Evolutionary conservation across 2,888 invertebrate genomes (phyloP).

Genomic region (Pandemis corylana): DNA sequence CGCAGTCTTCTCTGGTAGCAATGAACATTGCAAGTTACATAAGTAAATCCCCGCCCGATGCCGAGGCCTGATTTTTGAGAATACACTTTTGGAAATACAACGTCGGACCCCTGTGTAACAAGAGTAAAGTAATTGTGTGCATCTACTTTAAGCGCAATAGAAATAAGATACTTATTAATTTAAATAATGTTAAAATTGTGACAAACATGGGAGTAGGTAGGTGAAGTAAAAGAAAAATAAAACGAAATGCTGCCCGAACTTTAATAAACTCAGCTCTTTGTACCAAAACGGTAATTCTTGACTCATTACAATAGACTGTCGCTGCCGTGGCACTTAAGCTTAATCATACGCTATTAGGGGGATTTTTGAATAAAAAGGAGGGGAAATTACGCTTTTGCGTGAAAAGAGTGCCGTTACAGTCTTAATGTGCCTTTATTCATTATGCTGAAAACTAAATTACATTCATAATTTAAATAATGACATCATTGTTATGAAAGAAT

Average conservation of each 20-base stretch:
- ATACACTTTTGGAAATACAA: too few species aligned
- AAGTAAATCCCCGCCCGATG: too few species aligned
- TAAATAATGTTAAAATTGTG: neutral
- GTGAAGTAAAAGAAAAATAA: neutral
- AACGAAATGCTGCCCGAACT: constrained; percentile 14
- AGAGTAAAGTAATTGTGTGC: too few species aligned
- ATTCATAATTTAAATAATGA: constrained; percentile 42
- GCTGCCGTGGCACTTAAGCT: constrained; percentile 57
- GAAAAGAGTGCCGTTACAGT: constrained; percentile 57
- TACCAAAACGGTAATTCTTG: constrained; percentile 42
- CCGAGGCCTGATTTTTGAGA: too few species aligned
- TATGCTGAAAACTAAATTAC: constrained; percentile 54
- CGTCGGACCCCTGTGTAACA: too few species aligned
- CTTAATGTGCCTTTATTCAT: constrained; percentile 56
- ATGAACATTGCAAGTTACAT: too few species aligned
- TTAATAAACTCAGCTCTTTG: constrained; percentile 38
- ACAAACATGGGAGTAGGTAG: neutral
- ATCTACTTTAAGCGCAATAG: neutral
- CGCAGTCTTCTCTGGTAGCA: too few species aligned
- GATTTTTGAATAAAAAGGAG: constrained; percentile 57
- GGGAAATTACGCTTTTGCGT: constrained; percentile 59
- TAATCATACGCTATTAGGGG: constrained; percentile 64
- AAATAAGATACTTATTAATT: too few species aligned
- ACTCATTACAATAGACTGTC: constrained; percentile 48
- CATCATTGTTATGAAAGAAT: constrained; percentile 36